Conservation (phyloP, 2,888 invertebrate species). For the Mechanitis messenoides region DNA sequence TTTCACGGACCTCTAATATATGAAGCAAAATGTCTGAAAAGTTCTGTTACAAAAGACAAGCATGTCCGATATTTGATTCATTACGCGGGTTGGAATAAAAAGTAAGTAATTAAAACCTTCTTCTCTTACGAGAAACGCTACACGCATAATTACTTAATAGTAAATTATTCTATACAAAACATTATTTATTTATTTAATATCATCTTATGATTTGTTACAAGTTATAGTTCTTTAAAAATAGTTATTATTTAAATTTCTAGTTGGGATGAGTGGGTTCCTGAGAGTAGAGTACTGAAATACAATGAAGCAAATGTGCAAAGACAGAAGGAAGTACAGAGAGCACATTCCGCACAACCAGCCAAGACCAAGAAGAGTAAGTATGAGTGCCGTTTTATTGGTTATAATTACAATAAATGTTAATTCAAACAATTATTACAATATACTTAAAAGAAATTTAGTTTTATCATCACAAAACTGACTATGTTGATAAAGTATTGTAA, state of each 20-base stretch:
- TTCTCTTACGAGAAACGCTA: neutral
- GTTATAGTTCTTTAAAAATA: neutral
- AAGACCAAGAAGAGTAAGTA: conserved; percentile 79
- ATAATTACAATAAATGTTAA: neutral
- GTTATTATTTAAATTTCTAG: conserved; percentile 58
- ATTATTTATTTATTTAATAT: no score
- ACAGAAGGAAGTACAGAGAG: conserved; percentile 90
- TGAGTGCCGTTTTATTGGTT: neutral
- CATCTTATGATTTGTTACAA: neutral
- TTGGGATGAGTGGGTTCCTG: conserved; percentile 96
- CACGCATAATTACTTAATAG: neutral
- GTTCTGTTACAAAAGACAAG: conserved; percentile 88
- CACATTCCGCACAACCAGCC: conserved; percentile 84
- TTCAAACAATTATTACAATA: neutral
- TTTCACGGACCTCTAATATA: conserved; percentile 97
- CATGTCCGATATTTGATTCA: conserved; percentile 94
- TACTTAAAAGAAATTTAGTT: neutral
- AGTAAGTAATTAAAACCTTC: conserved; percentile 75
- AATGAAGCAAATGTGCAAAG: conserved; percentile 92
- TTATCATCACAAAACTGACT: no score
- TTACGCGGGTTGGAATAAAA: conserved; percentile 99
- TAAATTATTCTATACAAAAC: neutral
- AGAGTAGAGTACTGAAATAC: conserved; percentile 91
- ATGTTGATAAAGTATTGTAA: no score
- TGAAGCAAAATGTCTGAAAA: conserved; percentile 96